These are phyloP conservation scores for Tipula helvola DNA, from an alignment of 2,888 invertebrate genomes.

Conservation along the genomic window DNA sequence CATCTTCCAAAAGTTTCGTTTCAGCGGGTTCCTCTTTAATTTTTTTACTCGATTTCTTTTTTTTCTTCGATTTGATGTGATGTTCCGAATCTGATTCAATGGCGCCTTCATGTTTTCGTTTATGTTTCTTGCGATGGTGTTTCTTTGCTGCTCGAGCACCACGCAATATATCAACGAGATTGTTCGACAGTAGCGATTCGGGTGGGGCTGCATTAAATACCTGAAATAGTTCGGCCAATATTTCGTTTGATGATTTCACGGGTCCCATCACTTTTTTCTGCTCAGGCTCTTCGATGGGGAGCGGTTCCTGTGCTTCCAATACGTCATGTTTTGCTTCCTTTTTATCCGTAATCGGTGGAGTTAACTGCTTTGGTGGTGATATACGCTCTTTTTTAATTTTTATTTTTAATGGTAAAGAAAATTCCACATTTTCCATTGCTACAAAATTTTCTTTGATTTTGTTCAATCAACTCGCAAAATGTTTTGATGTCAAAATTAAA, in stretches of 20 bases:
- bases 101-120: constrained; percentile 24
- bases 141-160: constrained; percentile 29
- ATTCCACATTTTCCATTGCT: not conserved
- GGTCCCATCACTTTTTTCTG: constrained; percentile 33
- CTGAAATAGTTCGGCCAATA: constrained; percentile 68
- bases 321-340: not conserved
- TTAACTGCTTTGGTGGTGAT: constrained; percentile 17
- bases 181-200: constrained; percentile 35
- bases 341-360: constrained; percentile 17
- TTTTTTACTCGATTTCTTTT: constrained; percentile 27
- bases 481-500: constrained; percentile 5
- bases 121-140: constrained; percentile 24
- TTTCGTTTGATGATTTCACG: constrained; percentile 43
- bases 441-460: not conserved
- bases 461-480: not conserved
- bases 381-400: constrained; percentile 29
- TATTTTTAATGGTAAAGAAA: constrained; percentile 8
- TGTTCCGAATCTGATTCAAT: constrained; percentile 18
- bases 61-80: constrained; percentile 17
- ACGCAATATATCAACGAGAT: constrained; percentile 21
- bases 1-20: constrained; percentile 23
- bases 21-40: constrained; percentile 25
- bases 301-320: not conserved
- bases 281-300: not conserved
- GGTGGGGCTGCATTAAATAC: constrained; percentile 64